Conservation (phyloP, 2,888 invertebrate genomes). For the Oscheius sp. region DNA sequence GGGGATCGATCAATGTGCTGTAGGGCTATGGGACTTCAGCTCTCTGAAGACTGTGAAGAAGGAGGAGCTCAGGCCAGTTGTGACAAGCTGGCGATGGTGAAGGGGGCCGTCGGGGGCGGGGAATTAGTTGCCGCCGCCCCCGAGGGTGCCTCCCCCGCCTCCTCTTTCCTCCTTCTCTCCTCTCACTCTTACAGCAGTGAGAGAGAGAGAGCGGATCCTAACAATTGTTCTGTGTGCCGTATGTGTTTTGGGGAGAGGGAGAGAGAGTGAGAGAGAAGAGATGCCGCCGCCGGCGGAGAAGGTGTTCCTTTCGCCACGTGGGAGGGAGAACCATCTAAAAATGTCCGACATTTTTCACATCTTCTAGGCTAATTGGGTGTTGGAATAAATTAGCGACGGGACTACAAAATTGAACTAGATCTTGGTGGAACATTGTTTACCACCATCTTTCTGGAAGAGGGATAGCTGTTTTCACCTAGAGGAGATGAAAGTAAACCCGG, state of each 20-base stretch:
- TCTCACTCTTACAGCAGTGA: conserved; percentile 2
- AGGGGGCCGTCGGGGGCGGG: neutral
- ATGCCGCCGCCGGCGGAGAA: neutral
- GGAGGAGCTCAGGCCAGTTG: neutral
- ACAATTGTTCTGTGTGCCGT: conserved; percentile 3
- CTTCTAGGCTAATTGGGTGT: no score
- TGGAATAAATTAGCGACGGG: no score
- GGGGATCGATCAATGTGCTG: conserved; percentile 10
- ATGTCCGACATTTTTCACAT: no score
- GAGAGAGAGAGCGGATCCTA: neutral
- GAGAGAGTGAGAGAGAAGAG: neutral
- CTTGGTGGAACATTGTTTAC: no score
- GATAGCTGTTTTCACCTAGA: neutral
- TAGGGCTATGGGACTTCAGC: neutral
- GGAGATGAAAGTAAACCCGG: no score
- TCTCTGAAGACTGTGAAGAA: neutral
- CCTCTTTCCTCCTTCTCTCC: neutral
- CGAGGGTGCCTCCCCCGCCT: neutral
- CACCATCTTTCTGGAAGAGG: neutral
- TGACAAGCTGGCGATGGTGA: neutral
- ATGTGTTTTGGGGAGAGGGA: neutral
- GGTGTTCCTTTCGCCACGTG: conserved; percentile 7
- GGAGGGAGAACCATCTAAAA: no score
- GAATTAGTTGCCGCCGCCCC: neutral
- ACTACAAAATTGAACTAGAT: no score